A percentile compares a stretch with the other conserved stretches of the same genome.
phyloP scores from a whole-genome alignment of 2,888 invertebrate genomes.

The Prosapia bicincta region DNA sequence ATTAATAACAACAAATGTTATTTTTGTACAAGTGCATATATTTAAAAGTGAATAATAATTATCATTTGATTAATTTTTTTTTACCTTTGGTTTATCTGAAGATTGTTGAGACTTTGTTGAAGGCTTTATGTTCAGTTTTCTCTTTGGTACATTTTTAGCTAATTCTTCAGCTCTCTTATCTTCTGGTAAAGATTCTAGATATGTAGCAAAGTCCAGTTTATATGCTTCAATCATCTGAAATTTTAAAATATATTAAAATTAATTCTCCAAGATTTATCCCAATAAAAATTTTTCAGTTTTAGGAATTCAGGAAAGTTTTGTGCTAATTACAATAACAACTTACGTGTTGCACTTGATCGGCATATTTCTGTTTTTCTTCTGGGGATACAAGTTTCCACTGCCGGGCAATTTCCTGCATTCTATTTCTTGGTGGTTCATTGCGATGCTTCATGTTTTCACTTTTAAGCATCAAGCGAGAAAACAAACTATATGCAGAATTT shows the following conservation, averaged over 20 bases:
- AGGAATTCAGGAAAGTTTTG: no score
- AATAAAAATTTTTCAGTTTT: no score
- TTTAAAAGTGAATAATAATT: no score
- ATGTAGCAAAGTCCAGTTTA: slow-evolving; percentile 50
- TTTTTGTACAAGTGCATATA: no score
- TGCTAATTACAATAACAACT: slow-evolving; percentile 22
- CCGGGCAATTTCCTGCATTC: slow-evolving; percentile 50
- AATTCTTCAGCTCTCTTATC: slow-evolving; percentile 49
- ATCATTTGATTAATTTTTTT: no score
- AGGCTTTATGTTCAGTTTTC: slow-evolving; percentile 37
- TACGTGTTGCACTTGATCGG: slow-evolving; percentile 46
- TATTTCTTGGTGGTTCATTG: slow-evolving; percentile 48
- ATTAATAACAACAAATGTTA: no score
- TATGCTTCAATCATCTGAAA: slow-evolving; percentile 48
- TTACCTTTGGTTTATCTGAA: not conserved
- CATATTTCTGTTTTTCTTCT: slow-evolving; percentile 48
- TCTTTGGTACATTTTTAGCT: slow-evolving; percentile 43
- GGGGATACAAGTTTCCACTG: slow-evolving; percentile 51
- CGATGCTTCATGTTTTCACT: slow-evolving; percentile 47
- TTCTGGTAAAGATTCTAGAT: slow-evolving; percentile 50
- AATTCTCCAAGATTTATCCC: no score
- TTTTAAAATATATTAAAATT: no score
- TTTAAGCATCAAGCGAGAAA: slow-evolving; percentile 49
- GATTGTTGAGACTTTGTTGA: slow-evolving; percentile 11
- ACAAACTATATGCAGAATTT: slow-evolving; percentile 52